Evolutionary conservation across 2,888 invertebrate genomes (phyloP), one percentile per base, ranked within the genome.

Genomic region (Drosophila fungiperda): DNA sequence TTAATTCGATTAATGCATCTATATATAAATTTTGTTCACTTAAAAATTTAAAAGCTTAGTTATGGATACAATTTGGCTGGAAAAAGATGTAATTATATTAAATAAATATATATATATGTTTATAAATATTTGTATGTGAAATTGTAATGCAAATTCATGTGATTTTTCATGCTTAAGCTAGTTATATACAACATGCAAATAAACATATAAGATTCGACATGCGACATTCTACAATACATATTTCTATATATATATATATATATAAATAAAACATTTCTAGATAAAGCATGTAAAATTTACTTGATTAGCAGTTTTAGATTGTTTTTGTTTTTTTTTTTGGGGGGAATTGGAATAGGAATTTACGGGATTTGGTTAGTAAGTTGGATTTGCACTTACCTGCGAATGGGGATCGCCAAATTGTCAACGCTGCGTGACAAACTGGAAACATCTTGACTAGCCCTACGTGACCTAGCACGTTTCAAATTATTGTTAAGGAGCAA

Each of bases 391-490:
- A 93, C 93, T 94, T 94, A 95, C 95, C 95, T 94, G 89, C 94
- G 94, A 64, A 91, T 89, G 91, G 94, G 92, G 69, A 94, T 94
- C 90, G 95, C 94, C 93, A 95, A 94, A 94, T 94, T 95, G 93
- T 95, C 95, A 89, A 94, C 95, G 92, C 95, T 95, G 93, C 95
- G 94, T 92, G 95, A 95, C 93, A 96, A 94, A 94, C 93, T 93
- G 83, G 94, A 94, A 83, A 95, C 95, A 94, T 97, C 97, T 94
- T 97, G 97, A 90, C 97, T 97, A 92, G 97, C 96, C 93, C 97
- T 96, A 93, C 97, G 96, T 94, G 97, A 96, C 96, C 97, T 97
- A 73, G 95, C 91, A 91, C 91, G 90, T 89, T 85, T 63, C 42
- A 76, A 90, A 91, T 91, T 83, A 29, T 20, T 52, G 20, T 84